Base-by-base conservation (phyloP, 2,113 vertebrate species). In the Lichenostomus cassidix region DNA sequence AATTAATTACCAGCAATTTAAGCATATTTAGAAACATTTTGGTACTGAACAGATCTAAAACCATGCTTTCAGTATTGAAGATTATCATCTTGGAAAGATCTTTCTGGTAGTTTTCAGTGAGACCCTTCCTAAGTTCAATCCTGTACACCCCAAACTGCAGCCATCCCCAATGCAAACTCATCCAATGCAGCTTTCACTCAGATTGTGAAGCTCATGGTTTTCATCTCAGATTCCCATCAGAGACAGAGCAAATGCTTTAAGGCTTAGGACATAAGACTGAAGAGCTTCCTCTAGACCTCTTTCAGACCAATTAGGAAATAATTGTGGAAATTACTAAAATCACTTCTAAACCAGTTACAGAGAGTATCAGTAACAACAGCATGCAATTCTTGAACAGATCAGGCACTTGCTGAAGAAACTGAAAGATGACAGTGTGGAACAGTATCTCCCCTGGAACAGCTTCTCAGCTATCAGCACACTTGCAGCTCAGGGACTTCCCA, bases 341-440 rank as follows among this genome's bases (percentile, higher is more conserved):
- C 4, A 8, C 31, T 62, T 79, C 31, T n/a, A n/a, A 69, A 33
- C 7, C 75, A 60, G 37, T 42, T 60, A 42, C 14, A 44, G 17
- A 20, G 67, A 56, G 13, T 44, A 23, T 14, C 25, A 64, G 15
- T 21, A 73, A 50, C 28, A 80, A 20, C 25, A 49, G 55, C 16
- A 52, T 1, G 20, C 10, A 67, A 67, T 49, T 58, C 28, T 53
- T 35, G 9, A 62, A 52, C 18, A 63, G 22, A 60, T 70, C 37
- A 74, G 21, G 31, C 15, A 39, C 18, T 13, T 1, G 4, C 29
- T 44, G 78, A 74, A 65, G 27, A 39, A 71, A 60, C 18, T 3
- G 11, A 7, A 64, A 56, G 27, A n/a, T 0, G 0, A 29, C 23
- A 64, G 21, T 1, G 8, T 21, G 16, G 28, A 81, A 59, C n/a